phyloP scores from a whole-genome alignment of 2,113 vertebrate genomes.

The Abramis brama region DNA sequence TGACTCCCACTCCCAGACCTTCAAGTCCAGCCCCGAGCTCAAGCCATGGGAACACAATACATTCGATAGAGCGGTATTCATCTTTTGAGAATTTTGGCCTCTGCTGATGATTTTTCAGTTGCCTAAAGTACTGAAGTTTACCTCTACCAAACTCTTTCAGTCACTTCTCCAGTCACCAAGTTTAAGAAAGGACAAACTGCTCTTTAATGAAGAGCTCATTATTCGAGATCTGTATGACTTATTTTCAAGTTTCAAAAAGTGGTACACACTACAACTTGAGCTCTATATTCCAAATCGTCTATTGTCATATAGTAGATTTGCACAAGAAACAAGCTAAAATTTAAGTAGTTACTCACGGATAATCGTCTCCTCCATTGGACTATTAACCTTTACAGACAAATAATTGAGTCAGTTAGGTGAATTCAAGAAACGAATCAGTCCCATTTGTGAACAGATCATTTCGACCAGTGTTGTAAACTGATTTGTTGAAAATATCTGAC shows the following conservation, averaged over 20 bases:
- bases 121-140: neutral
- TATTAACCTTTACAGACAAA: neutral
- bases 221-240: neutral
- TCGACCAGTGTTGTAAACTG: neutral
- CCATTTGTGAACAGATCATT: neutral
- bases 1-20: slow-evolving; percentile 45
- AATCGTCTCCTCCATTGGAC: neutral
- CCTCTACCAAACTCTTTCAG: neutral
- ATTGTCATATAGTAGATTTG: neutral
- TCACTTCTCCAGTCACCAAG: neutral
- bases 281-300: neutral
- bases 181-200: neutral
- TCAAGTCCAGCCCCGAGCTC: slow-evolving; percentile 11
- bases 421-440: neutral
- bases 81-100: slow-evolving; percentile 1
- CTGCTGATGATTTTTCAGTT: neutral
- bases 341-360: neutral
- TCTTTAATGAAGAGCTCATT: neutral
- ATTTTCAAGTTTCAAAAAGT: neutral
- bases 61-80: slow-evolving; percentile 6
- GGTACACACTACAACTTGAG: neutral
- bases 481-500: neutral
- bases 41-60: slow-evolving; percentile 45
- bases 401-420: neutral
- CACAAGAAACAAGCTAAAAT: neutral